Base-by-base conservation (phyloP, 2,113 vertebrate species). In the Notarius lentiginosus region DNA sequence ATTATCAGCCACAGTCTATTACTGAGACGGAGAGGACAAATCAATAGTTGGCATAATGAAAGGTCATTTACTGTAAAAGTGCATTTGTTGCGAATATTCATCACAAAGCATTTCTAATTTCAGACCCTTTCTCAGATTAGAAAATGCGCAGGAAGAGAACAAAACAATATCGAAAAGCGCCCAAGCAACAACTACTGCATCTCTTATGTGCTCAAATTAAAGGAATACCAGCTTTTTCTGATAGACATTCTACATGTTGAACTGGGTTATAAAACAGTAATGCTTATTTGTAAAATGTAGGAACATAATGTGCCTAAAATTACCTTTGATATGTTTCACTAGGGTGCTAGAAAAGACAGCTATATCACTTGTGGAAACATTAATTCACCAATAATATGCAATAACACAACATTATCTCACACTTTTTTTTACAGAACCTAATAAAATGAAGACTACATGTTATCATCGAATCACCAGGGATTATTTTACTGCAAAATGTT, bases 41-140 rank as follows among this genome's bases (percentile, higher is more conserved):
- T 87, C 79, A 60, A 84, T 84, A 72, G 79, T 56, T 60, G 79
- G 15, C 47, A 68, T 79, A 65, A 55, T 86, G 60, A 86, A 60
- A 24, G 49, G 60, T 15, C 27, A 51, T 83, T 83, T 83, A 83
- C 82, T 83, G 82, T 83, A 83, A 83, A 41, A 83, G 56, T 76
- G 84, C 55, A 51, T 79, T 65, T 86, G n/a, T 61, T 22, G 17
- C 72, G 51, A 75, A 77, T 58, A 82, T 70, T 72, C 79, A 86
- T 73, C 65, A 73, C 30, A 86, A 30, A 17, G 24, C 34, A 82
- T 47, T 73, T 82, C 34, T 49, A 63, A 82, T 51, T 47, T 73
- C 22, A 63, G n/a, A 6, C n/a, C 75, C 27, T 5, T 34, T 73
- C 5, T 79, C 34, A 60, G 41, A 63, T 22, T 30, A 82, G 1